These are phyloP conservation scores for Montipora foliosa DNA, from an alignment of 64 coral and sea anemone species.

Conservation along the genomic window DNA sequence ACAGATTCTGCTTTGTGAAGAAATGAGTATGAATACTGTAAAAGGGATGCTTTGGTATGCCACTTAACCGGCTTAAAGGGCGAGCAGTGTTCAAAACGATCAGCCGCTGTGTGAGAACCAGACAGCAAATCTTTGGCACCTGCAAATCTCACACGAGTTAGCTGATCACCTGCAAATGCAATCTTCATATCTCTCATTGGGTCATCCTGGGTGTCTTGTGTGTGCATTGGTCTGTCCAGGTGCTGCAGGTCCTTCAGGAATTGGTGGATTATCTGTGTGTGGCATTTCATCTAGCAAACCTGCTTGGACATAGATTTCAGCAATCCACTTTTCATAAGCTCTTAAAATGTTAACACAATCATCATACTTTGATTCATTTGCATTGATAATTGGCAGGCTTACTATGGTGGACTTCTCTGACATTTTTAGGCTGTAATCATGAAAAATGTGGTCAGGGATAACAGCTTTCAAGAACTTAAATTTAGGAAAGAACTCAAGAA, in stretches of 20 bases:
- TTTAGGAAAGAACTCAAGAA: neutral
- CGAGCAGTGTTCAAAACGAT: slow-evolving; percentile 80
- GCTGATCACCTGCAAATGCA: no score
- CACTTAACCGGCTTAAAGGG: slow-evolving; percentile 85
- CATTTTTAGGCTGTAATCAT: neutral
- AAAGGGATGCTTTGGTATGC: slow-evolving; percentile 75
- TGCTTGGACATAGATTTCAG: neutral
- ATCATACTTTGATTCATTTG: neutral
- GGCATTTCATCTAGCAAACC: neutral
- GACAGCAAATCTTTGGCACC: slow-evolving; percentile 71
- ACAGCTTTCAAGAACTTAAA: neutral
- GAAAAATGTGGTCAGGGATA: neutral
- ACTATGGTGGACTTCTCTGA: neutral
- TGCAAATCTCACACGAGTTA: slow-evolving; percentile 41
- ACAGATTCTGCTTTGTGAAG: slow-evolving; percentile 74
- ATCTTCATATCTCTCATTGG: no score
- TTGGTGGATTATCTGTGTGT: neutral
- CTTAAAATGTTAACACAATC: neutral
- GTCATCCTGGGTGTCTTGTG: no score
- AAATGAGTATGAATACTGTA: slow-evolving; percentile 76
- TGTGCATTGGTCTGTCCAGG: neutral
- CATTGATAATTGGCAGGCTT: neutral
- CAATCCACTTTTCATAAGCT: neutral
- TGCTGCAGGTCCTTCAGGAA: neutral
- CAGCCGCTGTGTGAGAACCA: slow-evolving; percentile 72